A percentile compares a stretch with the other conserved stretches of the same genome.
These are phyloP conservation scores for Caligus rogercresseyi DNA, from an alignment of 1,140 invertebrate species.

Conservation along the genomic window DNA sequence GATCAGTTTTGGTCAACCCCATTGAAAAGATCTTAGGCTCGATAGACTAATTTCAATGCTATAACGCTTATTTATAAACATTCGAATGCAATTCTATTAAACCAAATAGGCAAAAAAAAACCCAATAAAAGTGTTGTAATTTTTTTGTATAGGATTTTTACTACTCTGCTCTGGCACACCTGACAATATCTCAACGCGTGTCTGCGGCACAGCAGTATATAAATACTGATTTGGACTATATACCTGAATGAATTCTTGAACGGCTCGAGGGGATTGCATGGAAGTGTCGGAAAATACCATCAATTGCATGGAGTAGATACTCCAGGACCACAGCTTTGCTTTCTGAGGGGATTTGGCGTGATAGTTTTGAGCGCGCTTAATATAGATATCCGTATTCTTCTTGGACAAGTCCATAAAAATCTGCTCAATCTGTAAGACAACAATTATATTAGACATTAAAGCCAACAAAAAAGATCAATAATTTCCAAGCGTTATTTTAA, in stretches of 20 bases:
- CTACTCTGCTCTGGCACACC: no score
- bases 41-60: no score
- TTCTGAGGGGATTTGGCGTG: not conserved
- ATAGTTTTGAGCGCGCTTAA: slow-evolving; percentile 53
- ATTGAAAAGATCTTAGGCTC: no score
- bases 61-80: no score
- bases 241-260: slow-evolving; percentile 9
- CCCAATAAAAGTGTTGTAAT: no score
- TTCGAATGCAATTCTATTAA: no score
- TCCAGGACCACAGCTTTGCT: not conserved
- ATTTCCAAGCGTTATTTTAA: not conserved
- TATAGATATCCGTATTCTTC: slow-evolving; percentile 85
- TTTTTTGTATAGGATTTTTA: no score
- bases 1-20: no score
- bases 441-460: not conserved
- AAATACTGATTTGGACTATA: not conserved
- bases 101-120: no score
- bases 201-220: no score
- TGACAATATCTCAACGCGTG: no score
- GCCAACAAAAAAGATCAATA: not conserved
- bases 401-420: slow-evolving; percentile 63
- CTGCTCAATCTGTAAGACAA: slow-evolving; percentile 47
- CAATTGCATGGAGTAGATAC: not conserved
- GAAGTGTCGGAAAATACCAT: slow-evolving; percentile 1
- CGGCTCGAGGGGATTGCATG: not conserved